Evolutionary conservation across 2,113 vertebrate species (phyloP), one percentile per base, ranked within the genome.

Genomic region (Caretta caretta): DNA sequence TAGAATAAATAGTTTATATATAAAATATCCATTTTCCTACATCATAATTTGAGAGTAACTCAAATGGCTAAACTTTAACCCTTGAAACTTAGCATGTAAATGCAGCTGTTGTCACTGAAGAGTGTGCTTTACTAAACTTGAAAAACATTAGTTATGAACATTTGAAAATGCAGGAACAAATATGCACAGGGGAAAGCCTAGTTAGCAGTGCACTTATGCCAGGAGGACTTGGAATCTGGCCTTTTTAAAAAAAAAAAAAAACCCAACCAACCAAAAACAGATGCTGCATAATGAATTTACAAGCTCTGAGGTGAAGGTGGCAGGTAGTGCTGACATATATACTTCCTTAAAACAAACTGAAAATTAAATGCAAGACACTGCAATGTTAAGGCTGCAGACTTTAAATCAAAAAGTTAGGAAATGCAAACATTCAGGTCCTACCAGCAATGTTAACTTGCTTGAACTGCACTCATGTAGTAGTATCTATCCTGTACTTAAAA

Each of bases 401-500:
- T 56, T 35, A 96, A 97, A 86, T 59, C 48, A 16, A 14, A 27
- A 78, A 93, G 65, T 69, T 38, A 72, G 76, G 92, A 97, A 96
- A 97, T 96, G 97, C 96, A 97, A 95, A 97, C 91, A 95, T 97
- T 97, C 54, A 31, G 84, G 75, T 96, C 69, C 92, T 85, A 88
- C 84, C 94, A 85, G 76, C 88, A 93, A 49, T 0, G 1, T 87
- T 24, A 31, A 7, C 79, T 86, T 29, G 13, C 29, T 82, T 59
- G 31, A 38, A 50, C 38, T 72, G 88, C 83, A 25, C 29, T 83
- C 6, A 38, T 5, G 56, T 57, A 25, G 53, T 38, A 78, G 7
- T n/a, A 38, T 90, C 56, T 22, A 91, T 83, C 53, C 17, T 54
- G 83, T 95, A 84, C 65, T 83, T 72, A 72, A 29, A 62, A 72